Conservation (phyloP, 2,888 invertebrate genomes). For the Pterobdella sp. region DNA sequence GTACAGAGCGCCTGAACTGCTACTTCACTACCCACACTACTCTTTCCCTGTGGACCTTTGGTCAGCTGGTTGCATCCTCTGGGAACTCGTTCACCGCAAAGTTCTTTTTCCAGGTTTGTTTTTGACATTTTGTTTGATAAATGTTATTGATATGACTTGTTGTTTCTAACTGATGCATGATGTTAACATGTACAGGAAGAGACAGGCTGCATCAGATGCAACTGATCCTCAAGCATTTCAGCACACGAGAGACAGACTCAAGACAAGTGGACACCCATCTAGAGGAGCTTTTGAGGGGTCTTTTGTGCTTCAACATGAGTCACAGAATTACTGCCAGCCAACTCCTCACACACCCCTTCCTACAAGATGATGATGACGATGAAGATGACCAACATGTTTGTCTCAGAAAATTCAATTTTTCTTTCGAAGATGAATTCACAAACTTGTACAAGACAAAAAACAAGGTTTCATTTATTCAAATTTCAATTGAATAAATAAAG, state of each 20-base stretch:
- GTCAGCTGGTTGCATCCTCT: constrained; percentile 55
- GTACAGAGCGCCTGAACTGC: constrained; percentile 53
- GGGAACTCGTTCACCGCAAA: constrained; percentile 54
- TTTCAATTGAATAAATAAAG: background rate
- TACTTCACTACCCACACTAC: constrained; percentile 51
- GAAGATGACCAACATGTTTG: constrained; percentile 8
- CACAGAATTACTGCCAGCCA: background rate
- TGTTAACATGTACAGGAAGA: constrained; percentile 41
- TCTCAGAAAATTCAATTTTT: constrained; percentile 46
- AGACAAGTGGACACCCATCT: background rate
- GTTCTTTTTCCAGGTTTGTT: constrained; percentile 51
- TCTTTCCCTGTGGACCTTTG: constrained; percentile 54
- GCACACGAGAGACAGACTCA: constrained; percentile 34
- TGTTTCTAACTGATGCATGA: background rate
- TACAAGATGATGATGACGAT: background rate
- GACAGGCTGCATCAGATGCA: constrained; percentile 49
- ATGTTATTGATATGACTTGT: background rate
- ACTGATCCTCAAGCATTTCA: constrained; percentile 51
- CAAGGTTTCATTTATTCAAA: background rate
- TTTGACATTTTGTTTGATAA: background rate
- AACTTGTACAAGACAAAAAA: constrained; percentile 9
- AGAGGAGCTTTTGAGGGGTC: background rate
- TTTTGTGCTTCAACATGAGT: background rate
- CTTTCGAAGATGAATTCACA: constrained; percentile 48
- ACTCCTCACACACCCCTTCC: background rate